Evolutionary conservation across 2,113 vertebrate genomes (phyloP).

Genomic region (Tetrao urogallus): DNA sequence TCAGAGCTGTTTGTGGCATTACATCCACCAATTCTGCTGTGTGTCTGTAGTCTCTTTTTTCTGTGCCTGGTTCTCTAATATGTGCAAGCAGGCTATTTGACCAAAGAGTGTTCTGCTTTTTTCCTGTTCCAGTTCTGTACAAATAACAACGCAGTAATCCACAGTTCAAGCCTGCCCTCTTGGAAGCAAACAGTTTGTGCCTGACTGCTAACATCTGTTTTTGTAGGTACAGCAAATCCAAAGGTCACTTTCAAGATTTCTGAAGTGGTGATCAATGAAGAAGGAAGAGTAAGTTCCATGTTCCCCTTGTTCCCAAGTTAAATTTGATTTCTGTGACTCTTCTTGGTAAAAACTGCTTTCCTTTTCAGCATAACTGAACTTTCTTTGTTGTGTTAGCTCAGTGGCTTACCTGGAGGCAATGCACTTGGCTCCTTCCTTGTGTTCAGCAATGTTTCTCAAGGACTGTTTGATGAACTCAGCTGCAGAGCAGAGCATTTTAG

Average conservation of each 20-base stretch:
- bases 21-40: background rate
- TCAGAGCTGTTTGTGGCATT: background rate
- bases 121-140: background rate
- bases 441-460: slow-evolving; percentile 20
- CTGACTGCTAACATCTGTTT: slow-evolving; percentile 57
- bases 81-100: background rate
- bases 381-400: background rate
- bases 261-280: slow-evolving; percentile 79
- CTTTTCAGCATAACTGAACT: background rate
- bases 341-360: background rate
- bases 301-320: slow-evolving; percentile 16
- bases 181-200: background rate
- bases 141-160: background rate
- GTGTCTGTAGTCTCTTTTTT: background rate
- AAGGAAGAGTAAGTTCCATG: slow-evolving; percentile 80
- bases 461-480: slow-evolving; percentile 14
- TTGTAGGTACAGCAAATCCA: slow-evolving; percentile 84
- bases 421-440: background rate
- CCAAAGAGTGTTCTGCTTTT: slow-evolving; percentile 4
- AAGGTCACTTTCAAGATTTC: slow-evolving; percentile 88
- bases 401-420: slow-evolving; percentile 8
- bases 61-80: background rate
- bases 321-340: background rate
- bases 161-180: background rate
- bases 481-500: slow-evolving; percentile 28